These are phyloP conservation scores for Remorina albescens DNA, from an alignment of 2,797 vertebrate genomes.

Conservation along the genomic window DNA sequence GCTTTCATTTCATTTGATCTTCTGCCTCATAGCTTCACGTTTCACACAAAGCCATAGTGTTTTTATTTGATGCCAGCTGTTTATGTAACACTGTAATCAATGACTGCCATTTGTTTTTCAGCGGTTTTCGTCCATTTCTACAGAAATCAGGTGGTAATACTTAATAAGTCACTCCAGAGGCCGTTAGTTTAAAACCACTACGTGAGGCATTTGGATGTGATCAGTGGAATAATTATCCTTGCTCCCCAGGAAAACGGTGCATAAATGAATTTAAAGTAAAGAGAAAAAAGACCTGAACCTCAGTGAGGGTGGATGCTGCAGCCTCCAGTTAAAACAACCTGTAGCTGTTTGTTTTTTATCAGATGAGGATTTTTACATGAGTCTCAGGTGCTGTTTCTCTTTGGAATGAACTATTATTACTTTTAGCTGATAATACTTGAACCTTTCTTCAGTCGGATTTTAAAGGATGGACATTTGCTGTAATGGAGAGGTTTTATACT, in stretches of 20 bases:
- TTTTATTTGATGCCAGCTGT: constrained; percentile 12
- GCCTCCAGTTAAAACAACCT: too few species aligned
- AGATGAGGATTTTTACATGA: too few species aligned
- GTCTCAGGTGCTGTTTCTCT: background rate
- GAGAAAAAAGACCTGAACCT: too few species aligned
- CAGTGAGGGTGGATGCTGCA: too few species aligned
- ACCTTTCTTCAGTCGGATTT: background rate
- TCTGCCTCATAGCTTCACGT: constrained; percentile 3
- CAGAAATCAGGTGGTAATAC: constrained; percentile 25
- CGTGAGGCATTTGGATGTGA: constrained; percentile 13
- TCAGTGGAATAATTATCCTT: background rate
- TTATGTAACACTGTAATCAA: constrained; percentile 8
- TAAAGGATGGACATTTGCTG: background rate
- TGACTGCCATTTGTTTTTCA: constrained; percentile 27
- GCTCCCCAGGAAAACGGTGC: background rate
- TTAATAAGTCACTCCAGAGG: constrained; percentile 5
- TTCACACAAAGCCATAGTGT: constrained; percentile 1
- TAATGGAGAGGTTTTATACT: background rate
- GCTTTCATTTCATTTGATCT: constrained; percentile 53
- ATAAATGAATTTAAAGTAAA: background rate
- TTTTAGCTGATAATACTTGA: background rate
- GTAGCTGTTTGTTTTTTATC: too few species aligned
- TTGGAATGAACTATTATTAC: too few species aligned
- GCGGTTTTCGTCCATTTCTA: background rate
- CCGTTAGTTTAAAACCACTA: constrained; percentile 49